Evolutionary conservation across 2,888 invertebrate species (phyloP), one percentile per base, ranked within the genome.

Genomic region (Rhabditoides inermis): DNA sequence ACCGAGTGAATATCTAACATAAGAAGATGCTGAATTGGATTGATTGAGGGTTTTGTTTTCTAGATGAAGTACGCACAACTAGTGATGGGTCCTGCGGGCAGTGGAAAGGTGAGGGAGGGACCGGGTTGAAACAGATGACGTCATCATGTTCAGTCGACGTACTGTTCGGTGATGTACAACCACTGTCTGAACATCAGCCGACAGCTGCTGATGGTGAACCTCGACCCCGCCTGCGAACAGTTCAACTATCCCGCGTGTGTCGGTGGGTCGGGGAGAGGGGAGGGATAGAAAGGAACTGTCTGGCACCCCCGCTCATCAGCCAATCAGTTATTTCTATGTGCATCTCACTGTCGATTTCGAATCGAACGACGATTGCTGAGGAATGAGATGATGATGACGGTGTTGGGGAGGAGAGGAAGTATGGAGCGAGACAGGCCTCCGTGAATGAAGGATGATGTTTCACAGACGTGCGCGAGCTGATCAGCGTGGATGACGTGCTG

Each of bases 151-250:
- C 49, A 73, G 68, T 73, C 73, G 10, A 73, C 73, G 0, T 73
- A 74, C 53, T 73, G 73, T 47, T 55, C 63, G 3, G 64, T 64
- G 0, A 84, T 98, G 77, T 86, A 87, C 56, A 86, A 85, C 72
- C 90, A 94, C 79, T 84, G 84, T 53, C 85, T 85, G 61, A 70
- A 70, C 2, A 84, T 85, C 53, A 73, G 77, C 36, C 83, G 91
- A 61, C 81, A 82, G 0, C 83, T 92, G 15, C 85, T 89, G 61
- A 62, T 66, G 51, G 86, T 95, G 1, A 99, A 98, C 81, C 81
- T 98, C 55, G 98, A 99, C 79, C 98, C 98, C 0, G 98, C 98
- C 0, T 94, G 95, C 0, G 98, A 98, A 77, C 83, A 87, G 77
- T 98, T 95, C 79, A 86, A 87, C 69, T 98, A 98, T 76, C 83